Conservation (phyloP, 1,140 invertebrate species). For the Ips typographus region DNA sequence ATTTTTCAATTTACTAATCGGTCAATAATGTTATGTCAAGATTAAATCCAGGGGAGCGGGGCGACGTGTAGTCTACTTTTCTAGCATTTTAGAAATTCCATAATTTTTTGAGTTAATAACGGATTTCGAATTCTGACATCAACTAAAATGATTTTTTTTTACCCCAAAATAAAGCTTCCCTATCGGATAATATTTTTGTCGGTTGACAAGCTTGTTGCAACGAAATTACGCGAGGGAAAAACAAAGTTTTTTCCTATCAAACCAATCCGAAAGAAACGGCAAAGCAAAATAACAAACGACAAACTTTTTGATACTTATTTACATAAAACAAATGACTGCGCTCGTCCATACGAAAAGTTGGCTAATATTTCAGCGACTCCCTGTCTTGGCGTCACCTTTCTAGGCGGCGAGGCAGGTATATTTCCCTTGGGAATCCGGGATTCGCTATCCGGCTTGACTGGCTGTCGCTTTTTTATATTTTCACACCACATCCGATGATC, state of each 20-base stretch:
- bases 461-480: conserved; percentile 44
- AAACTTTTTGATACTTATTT: conserved; percentile 31
- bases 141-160: no score
- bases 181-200: no score
- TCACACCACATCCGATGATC: conserved; percentile 41
- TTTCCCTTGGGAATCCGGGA: conserved; percentile 47
- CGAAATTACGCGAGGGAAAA: background rate
- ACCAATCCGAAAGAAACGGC: conserved; percentile 6
- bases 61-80: no score
- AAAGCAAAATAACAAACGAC: conserved; percentile 45
- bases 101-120: no score
- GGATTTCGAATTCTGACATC: no score
- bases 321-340: conserved; percentile 51
- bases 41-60: no score
- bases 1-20: no score
- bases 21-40: no score
- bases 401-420: conserved; percentile 43
- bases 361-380: conserved; percentile 50
- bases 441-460: conserved; percentile 32
- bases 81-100: no score
- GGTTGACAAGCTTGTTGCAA: no score
- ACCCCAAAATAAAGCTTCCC: no score
- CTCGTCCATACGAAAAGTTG: conserved; percentile 54
- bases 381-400: conserved; percentile 42
- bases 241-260: background rate